Evolutionary conservation across 1,140 invertebrate genomes (phyloP).

Genomic region (Drosophila truncata): DNA sequence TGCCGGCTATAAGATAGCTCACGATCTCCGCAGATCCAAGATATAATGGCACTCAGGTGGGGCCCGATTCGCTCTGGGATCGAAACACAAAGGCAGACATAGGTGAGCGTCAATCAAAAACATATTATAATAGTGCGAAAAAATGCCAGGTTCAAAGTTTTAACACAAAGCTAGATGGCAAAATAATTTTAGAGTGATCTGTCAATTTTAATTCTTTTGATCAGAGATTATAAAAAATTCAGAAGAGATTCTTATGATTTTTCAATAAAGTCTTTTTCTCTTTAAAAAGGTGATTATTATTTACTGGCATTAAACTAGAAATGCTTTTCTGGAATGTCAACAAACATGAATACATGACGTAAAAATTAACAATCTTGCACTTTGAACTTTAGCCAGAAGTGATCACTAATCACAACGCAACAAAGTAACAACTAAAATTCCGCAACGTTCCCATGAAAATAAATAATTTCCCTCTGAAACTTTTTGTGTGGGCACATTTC

Average conservation of each 20-base stretch:
- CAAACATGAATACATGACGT: neutral
- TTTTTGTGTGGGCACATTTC: constrained; percentile 62
- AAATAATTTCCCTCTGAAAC: constrained; percentile 35
- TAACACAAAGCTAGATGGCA: neutral
- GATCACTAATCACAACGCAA: constrained; percentile 24
- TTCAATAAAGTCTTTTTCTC: too few relatives aligned
- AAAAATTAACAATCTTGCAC: constrained; percentile 34
- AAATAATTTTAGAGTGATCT: constrained; percentile 2
- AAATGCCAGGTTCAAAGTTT: constrained; percentile 1
- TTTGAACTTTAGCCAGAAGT: constrained; percentile 36
- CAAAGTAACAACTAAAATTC: constrained; percentile 38
- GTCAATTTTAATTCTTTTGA: constrained; percentile 6
- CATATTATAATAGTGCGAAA: constrained; percentile 8
- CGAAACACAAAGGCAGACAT: constrained; percentile 14
- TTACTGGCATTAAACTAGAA: neutral
- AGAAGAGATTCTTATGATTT: neutral
- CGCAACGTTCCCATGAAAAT: constrained; percentile 44
- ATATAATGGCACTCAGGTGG: constrained; percentile 38
- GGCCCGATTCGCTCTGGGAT: constrained; percentile 11
- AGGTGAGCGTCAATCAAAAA: constrained; percentile 17
- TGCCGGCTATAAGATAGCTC: constrained; percentile 36
- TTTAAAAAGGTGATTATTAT: neutral
- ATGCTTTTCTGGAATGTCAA: neutral
- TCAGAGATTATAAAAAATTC: neutral
- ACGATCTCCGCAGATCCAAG: constrained; percentile 9